phyloP scores from a whole-genome alignment of 2,888 invertebrate species.

The Spodoptera littoralis region DNA sequence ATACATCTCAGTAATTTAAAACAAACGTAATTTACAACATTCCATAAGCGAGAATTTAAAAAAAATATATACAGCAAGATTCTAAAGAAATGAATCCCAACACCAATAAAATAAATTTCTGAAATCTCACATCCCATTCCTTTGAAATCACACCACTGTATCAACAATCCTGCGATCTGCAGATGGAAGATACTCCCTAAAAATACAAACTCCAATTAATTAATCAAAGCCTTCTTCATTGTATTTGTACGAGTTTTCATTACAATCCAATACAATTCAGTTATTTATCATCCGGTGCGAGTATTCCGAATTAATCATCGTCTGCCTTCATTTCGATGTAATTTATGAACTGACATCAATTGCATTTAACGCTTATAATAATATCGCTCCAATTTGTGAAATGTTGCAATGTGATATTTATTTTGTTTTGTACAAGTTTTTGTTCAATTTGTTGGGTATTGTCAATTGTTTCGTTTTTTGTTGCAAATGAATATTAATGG shows the following conservation, averaged over 20 bases:
- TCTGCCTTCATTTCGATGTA: slow-evolving; percentile 35
- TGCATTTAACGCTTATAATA: slow-evolving; percentile 42
- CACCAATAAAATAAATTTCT: too few species aligned
- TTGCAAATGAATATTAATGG: too few species aligned
- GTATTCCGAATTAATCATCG: slow-evolving; percentile 49
- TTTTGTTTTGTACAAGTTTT: slow-evolving; percentile 14
- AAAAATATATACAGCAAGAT: too few species aligned
- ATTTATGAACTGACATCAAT: slow-evolving; percentile 49
- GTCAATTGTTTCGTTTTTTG: slow-evolving; percentile 3
- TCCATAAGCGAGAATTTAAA: too few species aligned
- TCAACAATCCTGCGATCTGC: slow-evolving; percentile 5
- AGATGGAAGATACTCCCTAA: slow-evolving; percentile 2
- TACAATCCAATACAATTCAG: slow-evolving; percentile 33
- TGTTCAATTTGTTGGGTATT: slow-evolving; percentile 6
- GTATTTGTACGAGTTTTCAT: slow-evolving; percentile 34
- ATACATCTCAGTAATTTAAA: too few species aligned
- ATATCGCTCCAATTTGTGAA: slow-evolving; percentile 24
- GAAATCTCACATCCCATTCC: too few species aligned
- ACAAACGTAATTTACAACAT: too few species aligned
- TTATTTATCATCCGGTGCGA: slow-evolving; percentile 51
- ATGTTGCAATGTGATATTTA: slow-evolving; percentile 20
- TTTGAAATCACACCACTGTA: slow-evolving; percentile 9
- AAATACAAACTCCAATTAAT: slow-evolving; percentile 33
- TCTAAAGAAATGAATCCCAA: too few species aligned
- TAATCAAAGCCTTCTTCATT: slow-evolving; percentile 29